Conservation (phyloP, 2,888 invertebrate genomes). For the Oligia strigilis region DNA sequence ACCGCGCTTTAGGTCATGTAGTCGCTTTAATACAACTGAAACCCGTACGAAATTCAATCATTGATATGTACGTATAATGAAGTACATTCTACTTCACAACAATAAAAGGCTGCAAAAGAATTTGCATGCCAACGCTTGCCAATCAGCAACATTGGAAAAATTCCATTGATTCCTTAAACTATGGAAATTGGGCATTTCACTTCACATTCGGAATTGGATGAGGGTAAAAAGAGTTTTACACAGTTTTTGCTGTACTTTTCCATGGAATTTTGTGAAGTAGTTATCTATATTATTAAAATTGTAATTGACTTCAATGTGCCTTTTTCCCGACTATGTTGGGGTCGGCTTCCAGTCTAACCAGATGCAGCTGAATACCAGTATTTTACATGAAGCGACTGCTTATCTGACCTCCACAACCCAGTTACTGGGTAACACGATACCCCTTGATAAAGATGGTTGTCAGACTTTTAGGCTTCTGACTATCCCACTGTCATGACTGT, state of each 20-base stretch:
- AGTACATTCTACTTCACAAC: conserved; percentile 45
- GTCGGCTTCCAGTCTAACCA: too few species aligned
- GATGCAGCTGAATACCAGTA: too few species aligned
- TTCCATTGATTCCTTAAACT: conserved; percentile 61
- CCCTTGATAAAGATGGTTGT: too few species aligned
- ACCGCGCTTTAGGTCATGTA: too few species aligned
- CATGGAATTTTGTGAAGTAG: neutral
- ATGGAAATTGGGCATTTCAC: conserved; percentile 59
- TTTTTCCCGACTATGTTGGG: too few species aligned
- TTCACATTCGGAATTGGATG: conserved; percentile 44
- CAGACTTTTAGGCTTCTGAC: too few species aligned
- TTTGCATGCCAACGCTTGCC: conserved; percentile 56
- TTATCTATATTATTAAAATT: too few species aligned
- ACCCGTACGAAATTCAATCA: conserved; percentile 27
- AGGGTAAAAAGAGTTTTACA: conserved; percentile 26
- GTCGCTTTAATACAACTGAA: neutral
- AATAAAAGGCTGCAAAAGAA: conserved; percentile 41
- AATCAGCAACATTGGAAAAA: conserved; percentile 55
- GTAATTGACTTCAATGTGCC: too few species aligned
- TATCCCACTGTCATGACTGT: too few species aligned
- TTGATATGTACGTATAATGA: conserved; percentile 22
- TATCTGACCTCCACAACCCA: too few species aligned
- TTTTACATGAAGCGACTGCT: too few species aligned
- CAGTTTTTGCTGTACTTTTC: neutral
- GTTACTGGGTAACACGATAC: too few species aligned